phyloP scores from a whole-genome alignment of 2,797 vertebrate genomes.

The Myripristis jacobus region DNA sequence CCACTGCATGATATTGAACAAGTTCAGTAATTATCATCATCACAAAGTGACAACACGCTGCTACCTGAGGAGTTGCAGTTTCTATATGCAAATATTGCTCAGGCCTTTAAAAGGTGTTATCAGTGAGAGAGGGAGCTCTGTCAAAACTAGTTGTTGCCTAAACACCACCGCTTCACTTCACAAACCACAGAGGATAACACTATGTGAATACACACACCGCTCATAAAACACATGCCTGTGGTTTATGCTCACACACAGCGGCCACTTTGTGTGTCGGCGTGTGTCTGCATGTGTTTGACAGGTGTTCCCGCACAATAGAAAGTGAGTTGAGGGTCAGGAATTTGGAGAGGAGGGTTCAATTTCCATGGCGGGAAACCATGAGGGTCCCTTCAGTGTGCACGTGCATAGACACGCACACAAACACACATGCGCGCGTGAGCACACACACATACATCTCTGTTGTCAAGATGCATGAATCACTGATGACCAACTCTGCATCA shows the following conservation, averaged over 20 bases:
- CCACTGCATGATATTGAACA: too few species aligned
- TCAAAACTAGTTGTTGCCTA: conserved; percentile 35
- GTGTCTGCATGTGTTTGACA: conserved; percentile 62
- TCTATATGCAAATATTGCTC: conserved; percentile 7
- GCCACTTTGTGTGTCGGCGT: conserved; percentile 7
- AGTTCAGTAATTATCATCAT: too few species aligned
- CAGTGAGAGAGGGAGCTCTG: conserved; percentile 26
- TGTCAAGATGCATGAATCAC: conserved; percentile 7
- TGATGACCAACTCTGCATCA: conserved; percentile 16
- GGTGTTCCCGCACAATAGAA: conserved; percentile 83
- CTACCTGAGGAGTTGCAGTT: too few species aligned
- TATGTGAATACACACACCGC: conserved; percentile 20
- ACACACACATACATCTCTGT: conserved; percentile 28
- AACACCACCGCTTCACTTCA: conserved; percentile 13
- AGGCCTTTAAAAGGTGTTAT: conserved; percentile 31
- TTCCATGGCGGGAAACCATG: conserved; percentile 57
- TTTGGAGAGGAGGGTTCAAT: conserved; percentile 63
- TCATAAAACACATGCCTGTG: conserved; percentile 36
- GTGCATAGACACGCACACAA: conserved; percentile 15
- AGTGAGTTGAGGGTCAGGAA: conserved; percentile 83
- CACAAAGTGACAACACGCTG: too few species aligned
- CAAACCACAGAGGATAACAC: conserved; percentile 18
- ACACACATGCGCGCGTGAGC: conserved; percentile 16
- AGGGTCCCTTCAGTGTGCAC: not conserved
- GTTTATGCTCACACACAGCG: conserved; percentile 2